Conservation (phyloP, 2,888 invertebrate genomes). For the Diarsia brunnea region DNA sequence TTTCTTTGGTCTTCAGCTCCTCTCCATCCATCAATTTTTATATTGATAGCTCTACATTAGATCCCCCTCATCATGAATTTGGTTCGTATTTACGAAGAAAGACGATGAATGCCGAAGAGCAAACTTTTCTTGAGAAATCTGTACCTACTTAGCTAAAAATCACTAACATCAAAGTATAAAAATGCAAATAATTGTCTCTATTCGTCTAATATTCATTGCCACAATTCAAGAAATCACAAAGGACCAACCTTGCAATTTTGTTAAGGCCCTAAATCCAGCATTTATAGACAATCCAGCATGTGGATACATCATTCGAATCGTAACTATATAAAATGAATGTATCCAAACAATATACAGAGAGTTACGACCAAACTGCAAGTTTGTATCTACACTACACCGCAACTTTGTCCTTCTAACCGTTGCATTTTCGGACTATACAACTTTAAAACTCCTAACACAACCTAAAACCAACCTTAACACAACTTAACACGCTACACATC, state of each 20-base stretch:
- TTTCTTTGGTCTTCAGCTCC: too few species aligned
- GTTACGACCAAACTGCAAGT: constrained; percentile 79
- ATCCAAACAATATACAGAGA: constrained; percentile 74
- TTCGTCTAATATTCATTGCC: neutral
- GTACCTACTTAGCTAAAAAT: neutral
- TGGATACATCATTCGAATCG: constrained; percentile 63
- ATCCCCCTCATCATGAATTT: neutral
- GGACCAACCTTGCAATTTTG: constrained; percentile 24
- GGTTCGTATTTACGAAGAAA: neutral
- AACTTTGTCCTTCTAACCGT: constrained; percentile 77
- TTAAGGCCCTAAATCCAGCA: constrained; percentile 31
- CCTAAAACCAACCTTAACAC: constrained; percentile 59
- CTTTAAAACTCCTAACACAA: constrained; percentile 35
- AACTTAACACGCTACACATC: constrained; percentile 31
- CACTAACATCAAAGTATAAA: neutral
- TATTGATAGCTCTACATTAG: neutral
- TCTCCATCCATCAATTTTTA: too few species aligned
- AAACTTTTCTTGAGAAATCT: neutral
- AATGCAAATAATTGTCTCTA: neutral
- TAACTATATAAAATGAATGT: constrained; percentile 68
- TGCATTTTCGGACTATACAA: constrained; percentile 73
- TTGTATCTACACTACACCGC: constrained; percentile 77
- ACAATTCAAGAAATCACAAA: neutral
- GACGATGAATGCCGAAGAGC: neutral
- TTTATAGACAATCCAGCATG: constrained; percentile 49